phyloP scores from a whole-genome alignment of 2,113 vertebrate species.

The Dipodomys ordii region DNA sequence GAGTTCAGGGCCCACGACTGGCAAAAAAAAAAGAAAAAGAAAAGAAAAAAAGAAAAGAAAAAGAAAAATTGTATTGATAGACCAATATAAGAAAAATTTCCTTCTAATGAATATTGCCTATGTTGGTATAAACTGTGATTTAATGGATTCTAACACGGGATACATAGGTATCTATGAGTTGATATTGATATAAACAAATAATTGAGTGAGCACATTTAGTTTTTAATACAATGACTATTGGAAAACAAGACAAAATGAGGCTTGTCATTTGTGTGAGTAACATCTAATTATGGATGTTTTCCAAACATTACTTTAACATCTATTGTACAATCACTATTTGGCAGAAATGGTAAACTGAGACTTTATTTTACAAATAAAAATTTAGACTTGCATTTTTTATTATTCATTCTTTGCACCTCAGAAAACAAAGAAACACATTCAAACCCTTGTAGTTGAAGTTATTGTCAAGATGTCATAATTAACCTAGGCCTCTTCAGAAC shows the following conservation, averaged over 20 bases:
- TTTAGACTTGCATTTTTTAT: neutral
- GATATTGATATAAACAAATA: neutral
- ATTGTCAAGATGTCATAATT: neutral
- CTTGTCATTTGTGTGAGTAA: neutral
- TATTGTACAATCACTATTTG: neutral
- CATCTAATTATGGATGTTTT: neutral
- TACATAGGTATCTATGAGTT: neutral
- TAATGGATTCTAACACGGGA: neutral
- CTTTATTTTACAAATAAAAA: neutral
- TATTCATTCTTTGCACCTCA: neutral
- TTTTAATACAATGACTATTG: neutral
- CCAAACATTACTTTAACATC: neutral
- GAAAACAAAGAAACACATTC: neutral
- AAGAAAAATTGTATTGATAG: neutral
- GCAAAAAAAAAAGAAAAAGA: too few relatives aligned
- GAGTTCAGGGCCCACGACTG: too few relatives aligned
- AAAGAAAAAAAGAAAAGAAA: too few relatives aligned
- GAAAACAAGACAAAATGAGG: neutral
- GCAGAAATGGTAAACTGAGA: neutral
- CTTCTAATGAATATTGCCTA: neutral
- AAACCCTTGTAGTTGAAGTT: neutral
- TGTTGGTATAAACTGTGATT: neutral
- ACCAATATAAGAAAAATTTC: neutral
- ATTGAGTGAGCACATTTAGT: neutral
- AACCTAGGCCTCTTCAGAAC: neutral